Conservation (phyloP, 2,113 vertebrate species). For the Rafetus swinhoei region DNA sequence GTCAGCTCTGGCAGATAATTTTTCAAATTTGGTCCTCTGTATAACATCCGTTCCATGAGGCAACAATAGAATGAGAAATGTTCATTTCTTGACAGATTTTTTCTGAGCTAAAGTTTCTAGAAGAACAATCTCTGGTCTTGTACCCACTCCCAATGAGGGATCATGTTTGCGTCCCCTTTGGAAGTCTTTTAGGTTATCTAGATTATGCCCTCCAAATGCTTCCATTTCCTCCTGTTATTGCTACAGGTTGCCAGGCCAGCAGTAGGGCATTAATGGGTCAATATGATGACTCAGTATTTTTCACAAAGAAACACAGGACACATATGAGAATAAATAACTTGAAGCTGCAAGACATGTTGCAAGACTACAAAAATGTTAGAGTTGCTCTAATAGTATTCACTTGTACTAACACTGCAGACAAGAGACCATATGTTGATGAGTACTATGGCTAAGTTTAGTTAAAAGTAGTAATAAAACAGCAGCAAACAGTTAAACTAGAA, state of each 20-base stretch:
- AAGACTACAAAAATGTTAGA: background rate
- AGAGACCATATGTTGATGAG: background rate
- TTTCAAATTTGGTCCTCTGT: background rate
- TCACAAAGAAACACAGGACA: background rate
- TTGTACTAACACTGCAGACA: background rate
- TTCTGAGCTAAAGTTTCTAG: background rate
- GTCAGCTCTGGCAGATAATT: background rate
- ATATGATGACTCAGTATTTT: background rate
- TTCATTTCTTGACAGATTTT: background rate
- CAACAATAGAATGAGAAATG: background rate
- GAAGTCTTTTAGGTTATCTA: background rate
- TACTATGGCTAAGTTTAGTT: background rate
- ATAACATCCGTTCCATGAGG: background rate
- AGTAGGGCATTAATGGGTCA: accelerated
- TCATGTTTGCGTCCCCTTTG: background rate
- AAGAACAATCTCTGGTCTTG: background rate
- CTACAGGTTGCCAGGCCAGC: background rate
- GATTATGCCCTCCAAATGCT: background rate
- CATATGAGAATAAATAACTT: background rate
- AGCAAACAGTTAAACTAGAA: background rate
- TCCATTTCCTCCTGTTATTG: background rate
- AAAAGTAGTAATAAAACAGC: background rate
- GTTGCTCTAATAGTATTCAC: background rate
- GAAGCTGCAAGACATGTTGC: background rate
- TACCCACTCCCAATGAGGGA: background rate